phyloP scores from a whole-genome alignment of 2,888 invertebrate species.

The Mayetiola destructor region DNA sequence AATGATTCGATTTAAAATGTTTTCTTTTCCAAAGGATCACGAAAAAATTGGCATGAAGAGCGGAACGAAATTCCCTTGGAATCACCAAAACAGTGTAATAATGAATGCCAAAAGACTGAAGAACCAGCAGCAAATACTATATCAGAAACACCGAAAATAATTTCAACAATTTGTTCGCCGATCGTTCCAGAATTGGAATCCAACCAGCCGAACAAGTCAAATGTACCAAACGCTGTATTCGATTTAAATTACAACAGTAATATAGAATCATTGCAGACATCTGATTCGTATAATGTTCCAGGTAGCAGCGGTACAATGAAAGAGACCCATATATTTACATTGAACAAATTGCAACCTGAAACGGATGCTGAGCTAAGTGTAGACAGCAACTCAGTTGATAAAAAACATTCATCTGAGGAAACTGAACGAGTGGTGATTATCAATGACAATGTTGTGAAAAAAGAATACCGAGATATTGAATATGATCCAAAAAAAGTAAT shows the following conservation, averaged over 20 bases:
- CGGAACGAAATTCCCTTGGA: conserved; percentile 14
- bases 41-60: conserved; percentile 25
- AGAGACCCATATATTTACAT: conserved; percentile 35
- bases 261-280: not conserved
- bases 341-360: conserved; percentile 25
- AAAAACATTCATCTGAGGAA: not conserved
- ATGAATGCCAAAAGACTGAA: conserved; percentile 6
- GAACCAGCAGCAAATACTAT: not conserved
- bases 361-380: not conserved
- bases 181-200: too few relatives aligned
- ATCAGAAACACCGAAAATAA: not conserved
- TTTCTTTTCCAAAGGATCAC: conserved; percentile 22
- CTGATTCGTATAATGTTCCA: conserved; percentile 27
- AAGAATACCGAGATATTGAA: conserved; percentile 35
- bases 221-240: too few relatives aligned
- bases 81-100: conserved; percentile 8
- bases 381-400: not conserved
- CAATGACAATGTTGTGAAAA: conserved; percentile 34
- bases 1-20: too few relatives aligned
- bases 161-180: not conserved
- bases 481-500: conserved; percentile 27
- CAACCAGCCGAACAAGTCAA: too few relatives aligned
- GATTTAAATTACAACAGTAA: too few relatives aligned
- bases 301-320: conserved; percentile 23
- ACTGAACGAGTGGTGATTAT: conserved; percentile 31